Base-by-base conservation (phyloP, 1,140 invertebrate species). In the Polyergus mexicanus region DNA sequence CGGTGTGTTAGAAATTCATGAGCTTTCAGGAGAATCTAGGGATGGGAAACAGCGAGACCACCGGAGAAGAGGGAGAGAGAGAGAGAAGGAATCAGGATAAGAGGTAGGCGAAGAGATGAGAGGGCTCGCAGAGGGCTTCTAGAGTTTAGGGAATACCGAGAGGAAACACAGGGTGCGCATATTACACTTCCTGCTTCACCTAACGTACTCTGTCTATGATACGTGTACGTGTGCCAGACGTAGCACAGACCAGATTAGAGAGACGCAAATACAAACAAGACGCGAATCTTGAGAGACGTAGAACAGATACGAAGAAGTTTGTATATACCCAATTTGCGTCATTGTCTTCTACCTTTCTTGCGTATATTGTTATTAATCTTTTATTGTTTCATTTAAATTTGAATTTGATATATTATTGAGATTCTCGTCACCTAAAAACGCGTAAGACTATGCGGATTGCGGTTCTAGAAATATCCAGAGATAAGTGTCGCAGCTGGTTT, bases 1-100 rank as follows among this genome's bases (percentile, higher is more conserved):
- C 72, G 74, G 78, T 86, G 88, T 89, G 90, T 92, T 84, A 86
- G 88, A 92, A 91, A 92, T 91, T 92, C 92, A 92, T 91, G 90
- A 92, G 91, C 74, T 90, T 81, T 84, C 89, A 51, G 47, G 84
- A 66, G 62, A 87, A 76, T 54, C 58, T 63, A 74, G 86, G 74
- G 65, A 87, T 58, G 71, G 47, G 76, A 89, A 87, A 80, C 69
- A 56, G 62, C 76, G 44, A 85, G 75, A 77, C 65, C 8, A 22
- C 28, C 35, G 8, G 7, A 28, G 28, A 66, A 77, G 62, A 66
- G 74, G 13, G 38, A 32, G 11, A 58, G 28, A 78, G 28, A 68
- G 63, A 51, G 28, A 56, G 19, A 22, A 32, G 3, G 25, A 56
- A 19, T 22, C 6, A 32, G 38, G 11, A 62, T 0, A 60, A 74